A percentile compares a stretch with the other conserved stretches of the same genome.
phyloP scores from a whole-genome alignment of 2,888 invertebrate species.

The Eristalis arbustorum region DNA sequence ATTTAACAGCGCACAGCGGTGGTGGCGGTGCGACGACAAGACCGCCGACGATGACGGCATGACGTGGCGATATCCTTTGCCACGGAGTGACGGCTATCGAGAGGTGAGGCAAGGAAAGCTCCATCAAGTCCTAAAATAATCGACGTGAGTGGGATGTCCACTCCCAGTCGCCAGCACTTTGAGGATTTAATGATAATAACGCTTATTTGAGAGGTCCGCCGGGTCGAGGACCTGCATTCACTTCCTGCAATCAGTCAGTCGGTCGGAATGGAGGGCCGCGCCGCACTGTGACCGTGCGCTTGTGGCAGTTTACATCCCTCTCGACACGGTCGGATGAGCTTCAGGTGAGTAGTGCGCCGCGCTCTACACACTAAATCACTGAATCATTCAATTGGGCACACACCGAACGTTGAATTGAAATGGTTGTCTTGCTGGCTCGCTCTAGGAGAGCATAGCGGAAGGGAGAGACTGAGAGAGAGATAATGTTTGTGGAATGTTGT shows the following conservation, averaged over 20 bases:
- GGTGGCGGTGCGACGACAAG: no score
- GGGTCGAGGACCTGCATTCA: slow-evolving; percentile 48
- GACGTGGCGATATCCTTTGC: slow-evolving; percentile 33
- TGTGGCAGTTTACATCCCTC: slow-evolving; percentile 29
- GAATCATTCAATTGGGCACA: slow-evolving; percentile 57
- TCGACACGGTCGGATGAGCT: slow-evolving; percentile 42
- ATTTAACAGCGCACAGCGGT: slow-evolving; percentile 31
- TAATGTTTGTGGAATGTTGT: slow-evolving; percentile 47
- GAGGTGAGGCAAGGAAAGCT: background rate
- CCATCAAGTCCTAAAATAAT: slow-evolving; percentile 43
- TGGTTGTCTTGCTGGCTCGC: background rate
- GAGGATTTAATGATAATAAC: slow-evolving; percentile 50
- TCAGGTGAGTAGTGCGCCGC: slow-evolving; percentile 17
- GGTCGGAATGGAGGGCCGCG: background rate
- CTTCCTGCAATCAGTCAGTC: slow-evolving; percentile 7
- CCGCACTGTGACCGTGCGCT: slow-evolving; percentile 40
- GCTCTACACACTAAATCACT: slow-evolving; percentile 52
- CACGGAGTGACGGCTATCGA: background rate
- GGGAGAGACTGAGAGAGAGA: background rate
- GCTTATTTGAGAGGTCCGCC: slow-evolving; percentile 41
- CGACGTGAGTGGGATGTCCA: no score
- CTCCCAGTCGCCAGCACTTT: background rate
- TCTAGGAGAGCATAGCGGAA: no score
- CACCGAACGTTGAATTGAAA: slow-evolving; percentile 2
- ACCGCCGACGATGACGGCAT: background rate